Percentiles rank a stretch among this genome's conserved stretches.
These are phyloP conservation scores for Hybognathus amarus DNA, from an alignment of 2,797 vertebrate species.

Conservation along the genomic window DNA sequence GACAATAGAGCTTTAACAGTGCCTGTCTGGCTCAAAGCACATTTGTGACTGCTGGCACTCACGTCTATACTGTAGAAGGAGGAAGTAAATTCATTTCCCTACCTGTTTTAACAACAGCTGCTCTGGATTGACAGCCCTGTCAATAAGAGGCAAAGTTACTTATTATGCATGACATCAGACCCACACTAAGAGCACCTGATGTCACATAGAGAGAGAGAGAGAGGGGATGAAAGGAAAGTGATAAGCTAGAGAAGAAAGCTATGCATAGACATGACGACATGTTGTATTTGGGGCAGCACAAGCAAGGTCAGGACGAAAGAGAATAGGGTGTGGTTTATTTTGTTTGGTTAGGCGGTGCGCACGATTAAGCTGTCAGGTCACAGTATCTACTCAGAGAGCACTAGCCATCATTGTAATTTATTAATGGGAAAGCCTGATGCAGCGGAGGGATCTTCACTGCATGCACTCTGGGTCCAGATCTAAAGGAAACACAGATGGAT, in stretches of 20 bases:
- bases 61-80: slow-evolving; percentile 3
- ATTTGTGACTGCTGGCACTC: slow-evolving; percentile 48
- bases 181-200: slow-evolving; percentile 36
- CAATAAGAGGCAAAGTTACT: slow-evolving; percentile 63
- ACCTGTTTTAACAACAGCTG: slow-evolving; percentile 15
- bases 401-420: slow-evolving; percentile 70
- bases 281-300: not conserved
- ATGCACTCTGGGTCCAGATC: not conserved
- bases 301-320: slow-evolving; percentile 51
- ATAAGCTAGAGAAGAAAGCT: not conserved
- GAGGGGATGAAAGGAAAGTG: not conserved
- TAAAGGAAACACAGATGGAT: slow-evolving; percentile 7
- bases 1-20: slow-evolving; percentile 60
- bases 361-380: slow-evolving; percentile 74
- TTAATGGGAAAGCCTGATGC: slow-evolving; percentile 65
- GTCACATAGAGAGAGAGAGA: not conserved
- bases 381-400: slow-evolving; percentile 69
- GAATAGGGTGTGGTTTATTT: slow-evolving; percentile 71
- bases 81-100: not conserved
- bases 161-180: slow-evolving; percentile 68
- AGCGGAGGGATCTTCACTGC: slow-evolving; percentile 51
- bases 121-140: slow-evolving; percentile 58
- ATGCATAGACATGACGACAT: not conserved
- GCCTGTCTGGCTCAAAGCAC: slow-evolving; percentile 57
- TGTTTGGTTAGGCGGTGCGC: slow-evolving; percentile 71